Conservation (phyloP, 1,140 invertebrate genomes). For the Lutraria rhynchaena region DNA sequence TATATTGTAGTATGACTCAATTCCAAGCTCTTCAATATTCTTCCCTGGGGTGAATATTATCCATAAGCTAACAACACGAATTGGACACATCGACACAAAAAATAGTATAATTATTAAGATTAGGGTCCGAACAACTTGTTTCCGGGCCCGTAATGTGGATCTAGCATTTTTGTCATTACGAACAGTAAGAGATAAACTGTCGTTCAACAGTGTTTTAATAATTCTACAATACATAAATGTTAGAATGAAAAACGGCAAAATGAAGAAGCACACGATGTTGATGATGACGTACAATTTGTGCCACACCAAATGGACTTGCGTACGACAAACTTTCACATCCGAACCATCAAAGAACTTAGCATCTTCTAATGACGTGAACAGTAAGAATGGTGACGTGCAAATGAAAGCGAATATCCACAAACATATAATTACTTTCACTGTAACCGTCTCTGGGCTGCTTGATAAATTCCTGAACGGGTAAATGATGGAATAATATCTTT, state of each 20-base stretch:
- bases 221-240: conserved; percentile 68
- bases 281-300: conserved; percentile 63
- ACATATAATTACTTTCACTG: conserved; percentile 52
- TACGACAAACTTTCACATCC: conserved; percentile 63
- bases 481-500: conserved; percentile 74
- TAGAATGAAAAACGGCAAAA: conserved; percentile 65
- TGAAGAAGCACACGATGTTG: conserved; percentile 60
- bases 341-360: conserved; percentile 67
- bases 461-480: conserved; percentile 62
- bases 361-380: conserved; percentile 61
- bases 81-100: conserved; percentile 94
- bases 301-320: conserved; percentile 28
- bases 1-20: conserved; percentile 92
- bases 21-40: conserved; percentile 86
- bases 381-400: conserved; percentile 65
- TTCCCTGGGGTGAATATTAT: conserved; percentile 86
- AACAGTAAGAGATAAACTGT: conserved; percentile 18
- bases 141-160: conserved; percentile 34
- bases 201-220: conserved; percentile 51
- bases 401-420: conserved; percentile 65
- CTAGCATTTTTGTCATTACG: conserved; percentile 26
- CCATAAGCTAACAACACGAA: conserved; percentile 90
- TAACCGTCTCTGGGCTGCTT: conserved; percentile 9
- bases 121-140: conserved; percentile 91
- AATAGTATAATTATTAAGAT: conserved; percentile 95